A percentile compares a stretch with the other conserved stretches of the same genome.
Conservation (phyloP, 2,888 invertebrate species). For the Xestia ashworthii region DNA sequence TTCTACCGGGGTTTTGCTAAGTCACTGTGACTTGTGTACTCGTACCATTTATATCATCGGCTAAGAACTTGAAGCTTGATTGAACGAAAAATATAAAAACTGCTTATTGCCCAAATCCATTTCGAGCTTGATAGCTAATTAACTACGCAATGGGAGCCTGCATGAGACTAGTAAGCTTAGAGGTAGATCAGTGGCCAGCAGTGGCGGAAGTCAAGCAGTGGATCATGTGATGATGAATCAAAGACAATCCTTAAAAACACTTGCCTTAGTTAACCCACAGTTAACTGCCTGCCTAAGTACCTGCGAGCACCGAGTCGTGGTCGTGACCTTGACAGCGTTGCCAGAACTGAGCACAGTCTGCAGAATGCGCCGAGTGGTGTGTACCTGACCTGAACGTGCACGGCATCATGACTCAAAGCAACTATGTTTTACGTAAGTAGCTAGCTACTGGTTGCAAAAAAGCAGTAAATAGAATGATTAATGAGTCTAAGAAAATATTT, state of each 20-base stretch:
- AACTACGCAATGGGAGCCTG: neutral
- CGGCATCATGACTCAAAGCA: neutral
- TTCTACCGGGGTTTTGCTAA: neutral
- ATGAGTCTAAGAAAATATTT: neutral
- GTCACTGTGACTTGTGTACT: too few relatives aligned
- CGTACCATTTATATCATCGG: neutral
- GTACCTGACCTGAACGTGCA: constrained; percentile 18
- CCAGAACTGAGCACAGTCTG: constrained; percentile 14
- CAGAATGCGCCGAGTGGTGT: constrained; percentile 5
- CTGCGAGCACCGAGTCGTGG: neutral
- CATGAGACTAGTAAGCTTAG: neutral
- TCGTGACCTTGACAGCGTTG: constrained; percentile 41
- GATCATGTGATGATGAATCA: neutral
- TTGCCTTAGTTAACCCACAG: too few relatives aligned
- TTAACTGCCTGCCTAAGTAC: too few relatives aligned
- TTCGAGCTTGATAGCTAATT: neutral
- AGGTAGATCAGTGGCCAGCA: too few relatives aligned
- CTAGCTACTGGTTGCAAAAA: neutral
- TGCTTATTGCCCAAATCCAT: neutral
- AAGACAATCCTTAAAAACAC: neutral
- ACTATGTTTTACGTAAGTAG: constrained; percentile 17
- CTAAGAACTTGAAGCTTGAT: neutral
- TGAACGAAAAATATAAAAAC: neutral
- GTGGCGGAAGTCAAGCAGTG: too few relatives aligned
- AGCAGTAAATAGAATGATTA: neutral